Percentiles rank a stretch among this genome's conserved stretches.
Evolutionary conservation across 2,888 invertebrate genomes (phyloP).

Genomic region (Cerastis rubricosa): DNA sequence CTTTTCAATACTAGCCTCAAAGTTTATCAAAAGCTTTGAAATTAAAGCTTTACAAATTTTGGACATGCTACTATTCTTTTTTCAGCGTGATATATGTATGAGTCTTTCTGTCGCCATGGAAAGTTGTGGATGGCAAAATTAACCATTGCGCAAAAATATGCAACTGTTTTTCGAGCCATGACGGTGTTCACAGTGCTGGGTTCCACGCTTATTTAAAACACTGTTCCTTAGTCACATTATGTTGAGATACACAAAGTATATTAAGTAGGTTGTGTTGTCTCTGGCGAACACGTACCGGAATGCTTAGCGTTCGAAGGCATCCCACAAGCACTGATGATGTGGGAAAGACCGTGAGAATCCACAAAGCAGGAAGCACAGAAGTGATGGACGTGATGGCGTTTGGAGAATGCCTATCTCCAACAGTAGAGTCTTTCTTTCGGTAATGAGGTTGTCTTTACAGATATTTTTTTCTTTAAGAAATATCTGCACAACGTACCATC

Average conservation of each 20-base stretch:
- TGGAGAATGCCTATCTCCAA: neutral
- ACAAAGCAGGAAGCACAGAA: neutral
- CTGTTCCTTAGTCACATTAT: neutral
- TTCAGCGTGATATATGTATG: constrained; percentile 4
- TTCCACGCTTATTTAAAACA: neutral
- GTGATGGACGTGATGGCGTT: neutral
- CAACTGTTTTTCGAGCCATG: constrained; percentile 3
- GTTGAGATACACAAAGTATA: fast-evolving
- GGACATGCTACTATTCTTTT: neutral
- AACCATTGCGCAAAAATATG: neutral
- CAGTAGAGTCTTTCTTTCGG: neutral
- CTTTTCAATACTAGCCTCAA: neutral
- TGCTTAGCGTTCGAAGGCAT: neutral
- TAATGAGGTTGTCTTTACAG: neutral
- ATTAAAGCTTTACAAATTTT: neutral
- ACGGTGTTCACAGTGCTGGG: neutral
- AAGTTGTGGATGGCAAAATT: neutral
- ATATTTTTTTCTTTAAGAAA: neutral
- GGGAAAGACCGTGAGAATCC: neutral
- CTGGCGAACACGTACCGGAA: neutral
- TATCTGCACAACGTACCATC: neutral
- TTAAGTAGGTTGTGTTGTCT: neutral
- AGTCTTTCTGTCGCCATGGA: neutral
- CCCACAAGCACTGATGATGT: neutral
- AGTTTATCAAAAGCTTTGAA: neutral